Base-by-base conservation (phyloP, 1,140 invertebrate genomes). In the Onthophagus taurus region DNA sequence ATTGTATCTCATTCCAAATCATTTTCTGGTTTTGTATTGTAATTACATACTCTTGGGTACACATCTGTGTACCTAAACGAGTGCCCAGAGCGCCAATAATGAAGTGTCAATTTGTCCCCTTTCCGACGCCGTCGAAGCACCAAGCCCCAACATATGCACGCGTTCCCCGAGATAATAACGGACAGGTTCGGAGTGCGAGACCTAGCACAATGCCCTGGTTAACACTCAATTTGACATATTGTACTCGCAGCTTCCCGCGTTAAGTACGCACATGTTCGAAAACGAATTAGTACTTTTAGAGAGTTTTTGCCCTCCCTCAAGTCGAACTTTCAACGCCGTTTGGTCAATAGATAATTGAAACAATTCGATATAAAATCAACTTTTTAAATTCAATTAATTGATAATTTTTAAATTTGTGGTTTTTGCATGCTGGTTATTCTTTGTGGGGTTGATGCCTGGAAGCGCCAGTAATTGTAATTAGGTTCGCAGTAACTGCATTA, bases 161-260 rank as follows among this genome's bases (percentile, higher is more conserved):
- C 9, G 21, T n/a, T n/a, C n/a, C n/a, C n/a, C n/a, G n/a, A n/a
- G n/a, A n/a, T n/a, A n/a, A n/a, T n/a, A n/a, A n/a, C n/a, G n/a
- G n/a, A n/a, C n/a, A n/a, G n/a, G 23, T n/a, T 7, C 23, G 23
- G 6, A 30, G 20, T 20, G 3, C 12, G 12, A 36, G 20, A 44
- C 34, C 18, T 33, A 16, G 21, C 41, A 51, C 47, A 38, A 46
- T 42, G 20, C 36, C 23, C 37, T 37, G 45, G 57, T 59, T 59
- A 52, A 59, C 57, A 59, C 57, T 55, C 57, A 59, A 59, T 59
- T 59, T 59, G 55, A 54, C 57, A 56, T 59, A 59, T 58, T 58
- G 57, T 57, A 21, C 31, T 31, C 18, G 21, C 29, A 21, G 24
- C 14, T 20, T 19, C 16, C 21, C 13, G 31, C n/a, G n/a, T n/a